A percentile compares a stretch with the other conserved stretches of the same genome.
These are phyloP conservation scores for Heliangelus exortis DNA, from an alignment of 2,797 vertebrate species.

Conservation along the genomic window DNA sequence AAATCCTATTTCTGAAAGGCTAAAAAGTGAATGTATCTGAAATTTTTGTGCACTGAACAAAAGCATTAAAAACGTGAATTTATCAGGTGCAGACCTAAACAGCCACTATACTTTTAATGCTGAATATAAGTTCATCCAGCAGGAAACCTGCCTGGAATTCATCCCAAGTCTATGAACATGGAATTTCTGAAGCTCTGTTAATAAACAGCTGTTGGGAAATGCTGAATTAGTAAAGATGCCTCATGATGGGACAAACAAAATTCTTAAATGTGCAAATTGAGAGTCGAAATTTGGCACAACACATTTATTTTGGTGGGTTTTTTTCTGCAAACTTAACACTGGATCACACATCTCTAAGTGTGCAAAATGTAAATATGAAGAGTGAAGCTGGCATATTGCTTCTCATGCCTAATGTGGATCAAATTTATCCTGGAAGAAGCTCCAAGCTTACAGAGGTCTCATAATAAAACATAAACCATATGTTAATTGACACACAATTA, in stretches of 20 bases:
- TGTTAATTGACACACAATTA: not conserved
- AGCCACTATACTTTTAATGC: not conserved
- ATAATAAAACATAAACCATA: not conserved
- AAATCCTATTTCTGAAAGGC: conserved; percentile 4
- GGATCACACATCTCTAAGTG: fast-evolving
- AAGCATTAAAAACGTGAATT: not conserved
- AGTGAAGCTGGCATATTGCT: not conserved
- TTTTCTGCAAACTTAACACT: not conserved
- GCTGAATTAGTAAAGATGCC: not conserved
- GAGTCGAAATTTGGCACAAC: not conserved
- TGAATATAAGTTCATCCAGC: not conserved
- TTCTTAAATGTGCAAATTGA: not conserved
- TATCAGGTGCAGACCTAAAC: not conserved
- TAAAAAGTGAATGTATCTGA: not conserved
- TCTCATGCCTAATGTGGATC: not conserved
- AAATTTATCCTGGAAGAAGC: not conserved
- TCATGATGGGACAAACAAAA: not conserved
- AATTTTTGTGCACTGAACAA: not conserved
- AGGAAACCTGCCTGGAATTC: not conserved
- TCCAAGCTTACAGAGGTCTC: not conserved
- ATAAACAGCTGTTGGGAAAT: not conserved
- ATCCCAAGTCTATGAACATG: not conserved
- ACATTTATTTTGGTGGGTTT: not conserved
- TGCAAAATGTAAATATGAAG: not conserved
- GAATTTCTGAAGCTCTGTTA: not conserved